These are phyloP conservation scores for Drosophila robusta DNA, from an alignment of 2,888 invertebrate species.

Conservation along the genomic window DNA sequence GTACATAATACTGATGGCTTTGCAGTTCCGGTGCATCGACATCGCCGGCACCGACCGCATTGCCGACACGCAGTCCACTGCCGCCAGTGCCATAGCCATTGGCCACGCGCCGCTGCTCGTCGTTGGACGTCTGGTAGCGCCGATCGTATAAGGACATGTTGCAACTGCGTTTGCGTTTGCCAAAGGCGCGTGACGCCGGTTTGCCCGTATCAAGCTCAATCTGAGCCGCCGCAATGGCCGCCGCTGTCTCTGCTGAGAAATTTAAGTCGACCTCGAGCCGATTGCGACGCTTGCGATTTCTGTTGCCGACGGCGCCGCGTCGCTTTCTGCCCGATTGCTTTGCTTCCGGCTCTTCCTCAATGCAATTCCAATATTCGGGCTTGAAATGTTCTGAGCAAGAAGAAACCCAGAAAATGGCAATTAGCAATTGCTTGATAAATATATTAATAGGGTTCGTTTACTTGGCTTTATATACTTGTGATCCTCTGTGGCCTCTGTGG, in stretches of 20 bases:
- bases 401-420: background rate
- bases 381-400: conserved; percentile 49
- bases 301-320: conserved; percentile 21
- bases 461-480: conserved; percentile 47
- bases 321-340: conserved; percentile 60
- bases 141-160: conserved; percentile 84
- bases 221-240: conserved; percentile 63
- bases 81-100: conserved; percentile 77
- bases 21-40: conserved; percentile 65
- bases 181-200: conserved; percentile 38
- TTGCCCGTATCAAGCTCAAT: conserved; percentile 58
- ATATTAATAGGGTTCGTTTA: conserved; percentile 3
- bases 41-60: conserved; percentile 45
- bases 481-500: conserved; percentile 52
- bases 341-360: conserved; percentile 59
- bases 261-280: conserved; percentile 48
- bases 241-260: conserved; percentile 60
- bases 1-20: conserved; percentile 73
- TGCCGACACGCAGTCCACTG: conserved; percentile 57
- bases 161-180: conserved; percentile 58
- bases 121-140: conserved; percentile 77
- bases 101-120: conserved; percentile 77
- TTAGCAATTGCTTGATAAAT: background rate
- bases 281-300: conserved; percentile 49
- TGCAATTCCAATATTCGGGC: conserved; percentile 56